These are phyloP conservation scores for human (Homo sapiens) DNA, from an alignment of 2,113 vertebrate species.

Conservation along the genomic window DNA sequence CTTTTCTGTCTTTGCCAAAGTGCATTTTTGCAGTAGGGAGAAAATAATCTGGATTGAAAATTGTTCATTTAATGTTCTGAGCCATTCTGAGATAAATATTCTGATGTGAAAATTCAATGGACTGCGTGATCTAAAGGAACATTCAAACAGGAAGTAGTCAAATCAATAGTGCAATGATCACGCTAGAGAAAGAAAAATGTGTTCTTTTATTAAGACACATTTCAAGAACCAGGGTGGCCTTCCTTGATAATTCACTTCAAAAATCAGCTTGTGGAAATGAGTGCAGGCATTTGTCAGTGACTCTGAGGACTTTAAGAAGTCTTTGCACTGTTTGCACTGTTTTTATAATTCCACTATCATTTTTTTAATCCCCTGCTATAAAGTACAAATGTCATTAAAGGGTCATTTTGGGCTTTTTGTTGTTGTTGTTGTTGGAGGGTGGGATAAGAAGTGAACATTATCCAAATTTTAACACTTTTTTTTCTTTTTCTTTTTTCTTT, in stretches of 20 bases:
- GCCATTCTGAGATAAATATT: background rate
- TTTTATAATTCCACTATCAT: conserved; percentile 70
- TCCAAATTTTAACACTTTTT: background rate
- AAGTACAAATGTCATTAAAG: conserved; percentile 78
- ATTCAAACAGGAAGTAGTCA: background rate
- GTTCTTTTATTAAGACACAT: background rate
- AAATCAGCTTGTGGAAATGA: conserved; percentile 50
- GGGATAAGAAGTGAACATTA: background rate
- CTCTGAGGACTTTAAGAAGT: background rate
- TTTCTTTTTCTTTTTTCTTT: too few relatives aligned
- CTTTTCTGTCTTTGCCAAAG: background rate
- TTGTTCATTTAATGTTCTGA: background rate
- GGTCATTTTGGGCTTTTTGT: conserved; percentile 55
- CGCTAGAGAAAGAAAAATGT: background rate
- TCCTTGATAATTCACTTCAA: background rate
- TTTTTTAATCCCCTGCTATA: conserved; percentile 59
- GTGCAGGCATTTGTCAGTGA: conserved; percentile 19
- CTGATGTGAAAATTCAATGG: background rate
- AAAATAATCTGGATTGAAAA: background rate
- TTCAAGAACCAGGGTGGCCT: background rate
- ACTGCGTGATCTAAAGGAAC: background rate
- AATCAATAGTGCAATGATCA: background rate
- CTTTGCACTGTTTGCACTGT: background rate
- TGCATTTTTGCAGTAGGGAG: background rate
- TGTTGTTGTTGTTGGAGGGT: background rate